Evolutionary conservation across 2,113 vertebrate genomes (phyloP).

Genomic region (Lepidothrix coronata): DNA sequence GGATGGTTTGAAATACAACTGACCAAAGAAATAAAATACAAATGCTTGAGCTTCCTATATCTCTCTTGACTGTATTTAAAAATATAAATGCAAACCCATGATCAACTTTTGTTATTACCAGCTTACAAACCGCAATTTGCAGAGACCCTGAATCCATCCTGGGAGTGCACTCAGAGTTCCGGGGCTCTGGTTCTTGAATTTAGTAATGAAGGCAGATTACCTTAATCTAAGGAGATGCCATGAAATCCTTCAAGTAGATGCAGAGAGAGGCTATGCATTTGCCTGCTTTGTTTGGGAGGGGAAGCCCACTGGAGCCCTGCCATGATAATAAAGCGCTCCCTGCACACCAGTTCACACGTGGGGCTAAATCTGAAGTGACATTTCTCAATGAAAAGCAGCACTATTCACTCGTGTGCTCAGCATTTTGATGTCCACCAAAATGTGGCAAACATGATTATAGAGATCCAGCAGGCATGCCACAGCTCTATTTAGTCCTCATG

Average conservation of each 20-base stretch:
- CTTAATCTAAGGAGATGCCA: constrained; percentile 62
- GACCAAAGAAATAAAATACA: background rate
- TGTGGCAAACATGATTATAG: constrained; percentile 24
- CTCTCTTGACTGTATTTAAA: background rate
- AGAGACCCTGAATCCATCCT: background rate
- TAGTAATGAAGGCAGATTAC: constrained; percentile 52
- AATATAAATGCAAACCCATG: background rate
- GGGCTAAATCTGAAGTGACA: constrained; percentile 37
- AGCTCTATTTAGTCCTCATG: constrained; percentile 46
- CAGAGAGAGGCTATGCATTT: background rate
- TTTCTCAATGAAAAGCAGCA: constrained; percentile 27
- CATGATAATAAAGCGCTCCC: background rate
- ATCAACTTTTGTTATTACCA: background rate
- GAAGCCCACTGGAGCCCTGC: constrained; percentile 20
- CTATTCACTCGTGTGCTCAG: background rate
- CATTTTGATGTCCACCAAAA: constrained; percentile 16
- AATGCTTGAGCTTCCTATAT: background rate
- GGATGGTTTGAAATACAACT: background rate
- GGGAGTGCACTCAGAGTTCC: background rate
- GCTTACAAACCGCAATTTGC: background rate
- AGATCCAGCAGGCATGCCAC: constrained; percentile 4
- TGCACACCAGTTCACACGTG: background rate
- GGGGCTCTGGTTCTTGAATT: background rate
- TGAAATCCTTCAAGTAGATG: constrained; percentile 41
- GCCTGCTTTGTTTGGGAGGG: constrained; percentile 16